Conservation (phyloP, 2,888 invertebrate genomes). For the Mimachlamys varia region DNA sequence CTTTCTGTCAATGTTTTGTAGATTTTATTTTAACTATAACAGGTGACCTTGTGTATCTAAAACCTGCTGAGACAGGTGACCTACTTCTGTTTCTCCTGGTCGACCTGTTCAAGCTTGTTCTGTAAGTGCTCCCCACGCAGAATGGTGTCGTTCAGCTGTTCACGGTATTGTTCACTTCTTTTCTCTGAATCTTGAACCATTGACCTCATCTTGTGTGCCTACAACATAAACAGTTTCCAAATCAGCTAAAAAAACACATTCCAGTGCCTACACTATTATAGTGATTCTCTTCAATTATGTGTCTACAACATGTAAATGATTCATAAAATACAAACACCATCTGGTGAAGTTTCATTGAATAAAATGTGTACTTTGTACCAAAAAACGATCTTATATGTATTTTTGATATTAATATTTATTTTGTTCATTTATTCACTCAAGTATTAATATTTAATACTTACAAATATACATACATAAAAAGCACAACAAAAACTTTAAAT, state of each 20-base stretch:
- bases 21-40: too few species aligned
- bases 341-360: too few species aligned
- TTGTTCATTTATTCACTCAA: too few species aligned
- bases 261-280: constrained; percentile 67
- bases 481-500: too few species aligned
- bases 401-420: too few species aligned
- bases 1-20: too few species aligned
- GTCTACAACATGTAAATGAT: neutral
- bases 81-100: constrained; percentile 70
- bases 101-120: constrained; percentile 69
- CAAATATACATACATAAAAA: too few species aligned
- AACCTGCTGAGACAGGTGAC: neutral
- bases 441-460: too few species aligned
- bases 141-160: constrained; percentile 69
- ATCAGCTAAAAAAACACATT: constrained; percentile 68
- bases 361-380: too few species aligned
- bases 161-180: constrained; percentile 69
- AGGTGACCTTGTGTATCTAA: too few species aligned
- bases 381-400: too few species aligned
- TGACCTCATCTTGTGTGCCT: constrained; percentile 73
- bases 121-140: constrained; percentile 67
- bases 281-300: neutral
- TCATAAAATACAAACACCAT: too few species aligned
- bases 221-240: constrained; percentile 40
- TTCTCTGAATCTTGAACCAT: constrained; percentile 75